These are phyloP conservation scores for Zaprionus camerounensis DNA, from an alignment of 1,140 invertebrate species.

Conservation along the genomic window DNA sequence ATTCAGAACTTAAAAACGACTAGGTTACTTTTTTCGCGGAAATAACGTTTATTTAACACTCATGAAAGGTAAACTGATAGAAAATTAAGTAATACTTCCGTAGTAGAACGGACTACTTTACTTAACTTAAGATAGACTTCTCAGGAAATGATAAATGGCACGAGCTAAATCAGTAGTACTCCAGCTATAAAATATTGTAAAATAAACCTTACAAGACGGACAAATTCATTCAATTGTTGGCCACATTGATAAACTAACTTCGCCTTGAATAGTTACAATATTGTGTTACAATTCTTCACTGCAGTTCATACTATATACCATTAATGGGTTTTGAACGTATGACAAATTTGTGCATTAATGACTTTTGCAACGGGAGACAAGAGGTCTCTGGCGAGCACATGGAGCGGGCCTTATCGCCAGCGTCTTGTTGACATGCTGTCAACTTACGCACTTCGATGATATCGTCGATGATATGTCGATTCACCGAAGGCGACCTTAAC, in stretches of 20 bases:
- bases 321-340: constrained; percentile 1
- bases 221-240: background rate
- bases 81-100: no score
- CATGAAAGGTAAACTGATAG: no score
- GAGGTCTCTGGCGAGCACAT: constrained; percentile 10
- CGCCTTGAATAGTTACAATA: background rate
- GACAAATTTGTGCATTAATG: constrained; percentile 10
- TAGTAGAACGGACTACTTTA: no score
- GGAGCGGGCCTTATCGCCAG: constrained; percentile 25
- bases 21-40: no score
- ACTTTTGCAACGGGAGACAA: constrained; percentile 21
- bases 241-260: background rate
- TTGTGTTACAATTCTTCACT: background rate
- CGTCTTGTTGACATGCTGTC: constrained; percentile 55
- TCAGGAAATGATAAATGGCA: background rate
- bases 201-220: background rate
- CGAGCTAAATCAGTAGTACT: background rate
- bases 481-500: constrained; percentile 21
- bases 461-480: constrained; percentile 9
- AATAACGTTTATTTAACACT: no score
- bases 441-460: constrained; percentile 47
- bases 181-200: background rate
- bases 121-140: background rate
- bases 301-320: background rate
- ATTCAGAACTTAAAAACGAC: no score